A percentile compares a stretch with the other conserved stretches of the same genome.
Evolutionary conservation across 1,140 invertebrate genomes (phyloP).

Genomic region (Meloidogyne chitwoodi): DNA sequence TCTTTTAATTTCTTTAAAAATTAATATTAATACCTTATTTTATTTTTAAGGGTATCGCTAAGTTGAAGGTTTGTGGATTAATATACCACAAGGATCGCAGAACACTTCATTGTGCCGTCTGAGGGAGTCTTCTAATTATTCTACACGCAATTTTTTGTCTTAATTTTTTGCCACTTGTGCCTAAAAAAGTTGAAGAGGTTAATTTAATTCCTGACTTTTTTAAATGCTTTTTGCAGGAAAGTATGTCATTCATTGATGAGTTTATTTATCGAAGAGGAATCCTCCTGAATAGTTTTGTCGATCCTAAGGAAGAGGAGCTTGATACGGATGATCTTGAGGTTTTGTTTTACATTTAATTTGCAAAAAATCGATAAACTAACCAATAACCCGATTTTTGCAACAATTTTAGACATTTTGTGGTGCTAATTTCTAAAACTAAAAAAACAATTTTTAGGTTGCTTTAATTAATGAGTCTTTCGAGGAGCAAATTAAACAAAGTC

Average conservation of each 20-base stretch:
- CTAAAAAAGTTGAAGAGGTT: background rate
- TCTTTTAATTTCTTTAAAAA: background rate
- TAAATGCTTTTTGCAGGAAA: background rate
- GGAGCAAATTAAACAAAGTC: constrained; percentile 25
- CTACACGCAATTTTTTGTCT: background rate
- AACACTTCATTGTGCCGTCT: background rate
- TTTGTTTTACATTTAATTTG: background rate
- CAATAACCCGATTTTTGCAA: too few relatives aligned
- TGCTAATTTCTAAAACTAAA: background rate
- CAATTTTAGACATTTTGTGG: too few relatives aligned
- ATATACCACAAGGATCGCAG: background rate
- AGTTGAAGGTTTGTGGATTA: background rate
- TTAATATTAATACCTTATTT: background rate
- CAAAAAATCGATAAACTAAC: too few relatives aligned
- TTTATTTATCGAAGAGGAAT: background rate
- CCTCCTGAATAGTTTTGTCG: background rate
- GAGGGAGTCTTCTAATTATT: background rate
- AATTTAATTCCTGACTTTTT: background rate
- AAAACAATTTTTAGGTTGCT: constrained; percentile 22
- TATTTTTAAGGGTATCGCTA: background rate
- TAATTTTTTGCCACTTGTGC: background rate
- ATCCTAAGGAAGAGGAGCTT: constrained; percentile 16
- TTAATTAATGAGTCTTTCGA: constrained; percentile 36
- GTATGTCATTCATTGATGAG: background rate
- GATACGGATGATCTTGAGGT: constrained; percentile 31